Percentiles rank a stretch among this genome's conserved stretches.
Conservation (phyloP, 2,888 invertebrate genomes). For the Crioceris asparagi region DNA sequence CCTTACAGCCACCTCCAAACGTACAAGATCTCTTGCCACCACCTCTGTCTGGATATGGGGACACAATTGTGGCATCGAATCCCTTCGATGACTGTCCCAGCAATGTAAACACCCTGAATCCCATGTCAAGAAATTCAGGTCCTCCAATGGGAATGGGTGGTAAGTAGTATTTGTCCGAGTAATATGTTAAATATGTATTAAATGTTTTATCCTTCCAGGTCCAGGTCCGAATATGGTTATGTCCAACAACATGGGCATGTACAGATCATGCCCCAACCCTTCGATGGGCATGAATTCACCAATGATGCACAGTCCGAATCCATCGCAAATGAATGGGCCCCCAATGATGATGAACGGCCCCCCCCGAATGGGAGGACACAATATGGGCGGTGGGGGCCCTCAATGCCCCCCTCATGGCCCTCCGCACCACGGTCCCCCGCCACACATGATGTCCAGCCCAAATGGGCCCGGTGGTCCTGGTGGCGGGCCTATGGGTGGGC, state of each 20-base stretch:
- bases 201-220: slow-evolving; percentile 7
- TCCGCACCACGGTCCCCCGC: slow-evolving; percentile 22
- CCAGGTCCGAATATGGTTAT: slow-evolving; percentile 29
- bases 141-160: slow-evolving; percentile 33
- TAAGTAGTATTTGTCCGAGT: slow-evolving; percentile 8
- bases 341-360: background rate
- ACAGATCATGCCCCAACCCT: slow-evolving; percentile 45
- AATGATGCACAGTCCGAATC: slow-evolving; percentile 39
- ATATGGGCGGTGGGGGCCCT: background rate
- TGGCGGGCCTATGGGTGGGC: slow-evolving; percentile 44
- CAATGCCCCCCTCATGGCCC: slow-evolving; percentile 12
- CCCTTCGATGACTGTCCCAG: slow-evolving; percentile 86
- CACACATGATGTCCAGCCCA: slow-evolving; percentile 48
- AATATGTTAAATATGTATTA: no score
- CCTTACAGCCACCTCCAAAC: slow-evolving; percentile 57
- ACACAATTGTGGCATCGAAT: slow-evolving; percentile 89
- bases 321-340: slow-evolving; percentile 26
- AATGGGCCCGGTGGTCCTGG: slow-evolving; percentile 48
- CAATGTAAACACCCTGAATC: slow-evolving; percentile 33
- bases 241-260: slow-evolving; percentile 33
- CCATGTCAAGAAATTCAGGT: slow-evolving; percentile 29
- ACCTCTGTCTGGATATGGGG: slow-evolving; percentile 77
- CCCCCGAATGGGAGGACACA: background rate
- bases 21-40: slow-evolving; percentile 74
- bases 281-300: slow-evolving; percentile 33